Percentiles rank a stretch among this genome's conserved stretches.
Evolutionary conservation across 2,797 vertebrate species (phyloP).

Genomic region (Tolypeutes matacus): DNA sequence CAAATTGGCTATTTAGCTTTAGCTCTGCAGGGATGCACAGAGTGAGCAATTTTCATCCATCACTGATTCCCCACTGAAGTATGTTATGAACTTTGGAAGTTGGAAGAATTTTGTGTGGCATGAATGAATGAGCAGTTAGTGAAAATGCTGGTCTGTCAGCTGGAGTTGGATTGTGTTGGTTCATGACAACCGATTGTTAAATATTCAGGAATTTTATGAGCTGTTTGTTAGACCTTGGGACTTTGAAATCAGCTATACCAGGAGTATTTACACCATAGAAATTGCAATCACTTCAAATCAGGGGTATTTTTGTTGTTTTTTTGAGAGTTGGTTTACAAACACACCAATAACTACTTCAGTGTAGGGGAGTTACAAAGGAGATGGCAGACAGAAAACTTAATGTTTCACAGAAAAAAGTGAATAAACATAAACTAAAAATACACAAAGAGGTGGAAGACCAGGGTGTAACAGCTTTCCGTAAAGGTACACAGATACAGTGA

Average conservation of each 20-base stretch:
- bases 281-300: slow-evolving; percentile 10
- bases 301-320: not conserved
- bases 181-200: not conserved
- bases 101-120: not conserved
- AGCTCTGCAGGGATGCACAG: slow-evolving; percentile 18
- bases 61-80: slow-evolving; percentile 47
- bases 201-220: not conserved
- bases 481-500: not conserved
- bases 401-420: not conserved
- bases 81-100: not conserved
- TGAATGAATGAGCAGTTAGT: not conserved
- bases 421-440: not conserved
- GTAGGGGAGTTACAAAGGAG: not conserved
- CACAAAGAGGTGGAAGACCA: not conserved
- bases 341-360: not conserved
- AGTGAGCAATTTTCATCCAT: slow-evolving; percentile 57
- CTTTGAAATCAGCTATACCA: not conserved
- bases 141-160: not conserved
- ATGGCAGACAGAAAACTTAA: not conserved
- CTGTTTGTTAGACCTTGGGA: slow-evolving; percentile 13
- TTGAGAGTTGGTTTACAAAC: not conserved
- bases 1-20: slow-evolving; percentile 68
- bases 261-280: not conserved
- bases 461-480: not conserved
- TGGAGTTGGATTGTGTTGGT: not conserved